Conservation (phyloP, 2,888 invertebrate species). For the Meiosimyza decipiens region DNA sequence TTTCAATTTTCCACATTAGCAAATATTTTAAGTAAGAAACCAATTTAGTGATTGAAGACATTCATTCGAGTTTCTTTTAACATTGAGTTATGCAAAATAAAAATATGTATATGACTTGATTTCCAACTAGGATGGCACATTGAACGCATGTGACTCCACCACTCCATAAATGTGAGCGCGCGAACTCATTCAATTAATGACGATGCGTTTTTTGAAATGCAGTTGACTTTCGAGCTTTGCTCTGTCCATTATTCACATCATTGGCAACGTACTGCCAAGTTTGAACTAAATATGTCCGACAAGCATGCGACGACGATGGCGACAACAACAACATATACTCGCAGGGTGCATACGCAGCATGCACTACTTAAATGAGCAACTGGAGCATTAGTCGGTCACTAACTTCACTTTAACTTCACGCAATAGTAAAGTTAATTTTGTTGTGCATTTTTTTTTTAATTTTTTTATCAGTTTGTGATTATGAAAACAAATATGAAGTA, state of each 20-base stretch:
- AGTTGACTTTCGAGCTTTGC: background rate
- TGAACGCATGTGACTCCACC: background rate
- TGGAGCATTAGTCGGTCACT: slow-evolving; percentile 28
- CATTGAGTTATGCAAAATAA: too few species aligned
- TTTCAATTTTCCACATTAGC: too few species aligned
- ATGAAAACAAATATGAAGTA: too few species aligned
- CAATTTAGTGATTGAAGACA: too few species aligned
- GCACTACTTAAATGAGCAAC: slow-evolving; percentile 24
- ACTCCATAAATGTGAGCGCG: slow-evolving; percentile 21
- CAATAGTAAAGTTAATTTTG: slow-evolving; percentile 1
- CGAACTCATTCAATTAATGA: slow-evolving; percentile 39
- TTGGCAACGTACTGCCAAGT: background rate
- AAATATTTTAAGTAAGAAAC: too few species aligned
- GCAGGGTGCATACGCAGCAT: too few species aligned
- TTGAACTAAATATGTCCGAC: slow-evolving; percentile 27
- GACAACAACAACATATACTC: too few species aligned
- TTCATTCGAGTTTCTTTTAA: too few species aligned
- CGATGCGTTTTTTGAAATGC: slow-evolving; percentile 31
- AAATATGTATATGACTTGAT: background rate
- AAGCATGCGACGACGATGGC: background rate
- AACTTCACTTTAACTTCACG: background rate
- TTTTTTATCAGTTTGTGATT: too few species aligned
- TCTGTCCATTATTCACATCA: slow-evolving; percentile 17
- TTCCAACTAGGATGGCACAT: too few species aligned
- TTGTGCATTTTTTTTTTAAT: too few species aligned